These are phyloP conservation scores for Aphrocallistes beatrix DNA, from an alignment of 37 sponge, comb jelly and placozoan genomes.

Conservation along the genomic window DNA sequence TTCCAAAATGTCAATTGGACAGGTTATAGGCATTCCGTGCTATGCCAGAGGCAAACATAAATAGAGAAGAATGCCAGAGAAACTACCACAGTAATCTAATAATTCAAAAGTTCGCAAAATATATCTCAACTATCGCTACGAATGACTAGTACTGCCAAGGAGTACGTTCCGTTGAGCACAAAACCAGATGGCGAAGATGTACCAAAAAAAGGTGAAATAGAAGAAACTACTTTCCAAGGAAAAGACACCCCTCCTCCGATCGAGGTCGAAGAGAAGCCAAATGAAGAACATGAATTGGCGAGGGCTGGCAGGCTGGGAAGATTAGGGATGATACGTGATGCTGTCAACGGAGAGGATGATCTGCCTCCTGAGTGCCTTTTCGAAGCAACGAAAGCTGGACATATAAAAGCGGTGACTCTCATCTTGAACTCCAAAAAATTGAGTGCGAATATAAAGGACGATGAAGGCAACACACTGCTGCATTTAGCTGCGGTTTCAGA, in stretches of 20 bases:
- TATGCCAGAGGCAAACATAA: too few species aligned
- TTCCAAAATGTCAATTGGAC: too few species aligned
- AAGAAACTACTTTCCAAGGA: background rate
- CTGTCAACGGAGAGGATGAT: background rate
- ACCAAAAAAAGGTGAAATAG: background rate
- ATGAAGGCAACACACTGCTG: background rate
- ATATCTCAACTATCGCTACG: too few species aligned
- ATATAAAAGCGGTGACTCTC: background rate
- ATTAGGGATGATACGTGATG: background rate
- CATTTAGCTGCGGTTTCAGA: constrained; percentile 1
- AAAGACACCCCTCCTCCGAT: background rate
- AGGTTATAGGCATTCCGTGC: too few species aligned
- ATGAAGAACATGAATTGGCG: background rate
- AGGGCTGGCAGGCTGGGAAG: background rate
- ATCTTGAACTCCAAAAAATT: background rate
- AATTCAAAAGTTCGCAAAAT: too few species aligned
- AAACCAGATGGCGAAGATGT: background rate
- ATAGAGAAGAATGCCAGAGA: too few species aligned
- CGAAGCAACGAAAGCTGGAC: background rate
- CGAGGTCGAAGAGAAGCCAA: background rate
- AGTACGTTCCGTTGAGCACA: background rate
- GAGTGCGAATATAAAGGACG: background rate
- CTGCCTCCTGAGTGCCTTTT: background rate
- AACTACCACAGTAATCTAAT: too few species aligned
- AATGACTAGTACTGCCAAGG: background rate